Percentiles rank a stretch among this genome's conserved stretches.
phyloP scores from a whole-genome alignment of 2,888 invertebrate genomes.

The Flexamia atlantica region DNA sequence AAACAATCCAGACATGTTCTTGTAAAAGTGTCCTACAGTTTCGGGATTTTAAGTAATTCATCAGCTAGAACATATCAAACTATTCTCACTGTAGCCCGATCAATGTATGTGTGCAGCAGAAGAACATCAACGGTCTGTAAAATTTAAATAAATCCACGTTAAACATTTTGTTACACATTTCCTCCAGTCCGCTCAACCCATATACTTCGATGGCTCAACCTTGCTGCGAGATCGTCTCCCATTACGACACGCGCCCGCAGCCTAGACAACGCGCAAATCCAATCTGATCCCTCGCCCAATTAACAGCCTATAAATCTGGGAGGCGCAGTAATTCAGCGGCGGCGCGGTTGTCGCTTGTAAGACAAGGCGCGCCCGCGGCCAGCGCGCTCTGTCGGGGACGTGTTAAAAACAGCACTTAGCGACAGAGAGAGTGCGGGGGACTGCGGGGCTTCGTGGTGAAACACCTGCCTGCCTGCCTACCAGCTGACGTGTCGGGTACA shows the following conservation, averaged over 20 bases:
- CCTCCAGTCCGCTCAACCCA: too few species aligned
- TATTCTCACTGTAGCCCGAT: too few species aligned
- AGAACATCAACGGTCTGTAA: too few species aligned
- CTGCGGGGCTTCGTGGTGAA: neutral
- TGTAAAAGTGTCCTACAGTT: too few species aligned
- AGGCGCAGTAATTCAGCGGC: neutral
- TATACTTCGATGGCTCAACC: too few species aligned
- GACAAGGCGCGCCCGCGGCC: conserved; percentile 21
- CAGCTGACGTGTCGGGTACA: neutral
- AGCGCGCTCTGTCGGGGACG: conserved; percentile 25
- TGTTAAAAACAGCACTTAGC: conserved; percentile 56
- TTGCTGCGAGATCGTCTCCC: neutral
- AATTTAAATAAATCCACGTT: too few species aligned
- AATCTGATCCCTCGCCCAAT: conserved; percentile 22
- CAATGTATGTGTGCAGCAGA: too few species aligned
- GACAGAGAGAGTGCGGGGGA: neutral
- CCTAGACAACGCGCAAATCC: neutral
- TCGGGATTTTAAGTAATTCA: too few species aligned
- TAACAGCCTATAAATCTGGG: conserved; percentile 14
- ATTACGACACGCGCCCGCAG: neutral
- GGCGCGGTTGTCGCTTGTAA: conserved; percentile 15
- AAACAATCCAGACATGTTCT: too few species aligned
- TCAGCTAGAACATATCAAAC: too few species aligned
- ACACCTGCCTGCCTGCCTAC: conserved; percentile 30
- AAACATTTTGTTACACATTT: too few species aligned